Conservation (phyloP, 2,888 invertebrate genomes). For the Leucophenga maculata region DNA sequence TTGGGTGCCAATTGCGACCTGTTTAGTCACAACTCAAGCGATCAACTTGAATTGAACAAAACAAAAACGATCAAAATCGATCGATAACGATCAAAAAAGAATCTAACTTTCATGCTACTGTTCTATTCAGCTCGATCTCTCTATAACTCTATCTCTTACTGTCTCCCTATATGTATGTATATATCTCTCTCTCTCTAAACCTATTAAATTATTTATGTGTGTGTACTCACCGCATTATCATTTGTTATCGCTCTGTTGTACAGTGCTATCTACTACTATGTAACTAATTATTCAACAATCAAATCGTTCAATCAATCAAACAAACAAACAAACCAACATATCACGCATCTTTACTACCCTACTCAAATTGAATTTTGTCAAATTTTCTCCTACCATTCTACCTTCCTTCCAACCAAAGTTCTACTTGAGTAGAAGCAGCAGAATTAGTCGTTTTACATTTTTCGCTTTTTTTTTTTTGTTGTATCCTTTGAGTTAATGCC, state of each 20-base stretch:
- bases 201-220: slow-evolving; percentile 26
- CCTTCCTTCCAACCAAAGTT: slow-evolving; percentile 21
- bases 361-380: neutral
- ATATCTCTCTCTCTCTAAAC: slow-evolving; percentile 34
- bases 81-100: slow-evolving; percentile 16
- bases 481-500: neutral
- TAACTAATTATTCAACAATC: slow-evolving; percentile 19
- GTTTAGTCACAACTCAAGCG: slow-evolving; percentile 19
- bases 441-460: neutral
- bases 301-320: no score
- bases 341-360: slow-evolving; percentile 1
- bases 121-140: no score
- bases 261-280: slow-evolving; percentile 11
- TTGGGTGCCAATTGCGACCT: slow-evolving; percentile 62
- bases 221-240: slow-evolving; percentile 22
- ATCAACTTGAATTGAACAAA: slow-evolving; percentile 41
- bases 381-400: neutral
- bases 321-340: slow-evolving; percentile 3
- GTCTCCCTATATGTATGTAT: slow-evolving; percentile 30
- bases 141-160: slow-evolving; percentile 31
- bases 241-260: neutral
- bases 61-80: slow-evolving; percentile 30
- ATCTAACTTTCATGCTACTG: neutral
- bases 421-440: slow-evolving; percentile 6
- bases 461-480: neutral